phyloP scores from a whole-genome alignment of 2,113 vertebrate species.

The Trinectes maculatus region DNA sequence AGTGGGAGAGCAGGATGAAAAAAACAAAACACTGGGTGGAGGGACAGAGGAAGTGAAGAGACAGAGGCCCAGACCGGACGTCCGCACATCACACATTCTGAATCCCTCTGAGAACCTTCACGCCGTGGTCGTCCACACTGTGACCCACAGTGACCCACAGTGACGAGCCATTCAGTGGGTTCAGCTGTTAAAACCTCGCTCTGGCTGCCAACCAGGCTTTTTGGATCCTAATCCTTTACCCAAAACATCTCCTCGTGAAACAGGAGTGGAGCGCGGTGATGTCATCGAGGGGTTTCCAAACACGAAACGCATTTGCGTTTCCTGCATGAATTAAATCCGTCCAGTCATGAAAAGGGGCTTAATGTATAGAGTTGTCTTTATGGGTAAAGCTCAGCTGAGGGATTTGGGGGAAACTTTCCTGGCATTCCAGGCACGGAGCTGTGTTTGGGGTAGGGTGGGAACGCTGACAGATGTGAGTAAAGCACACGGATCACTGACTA shows the following conservation, averaged over 20 bases:
- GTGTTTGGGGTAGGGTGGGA: constrained; percentile 9
- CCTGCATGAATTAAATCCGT: not conserved
- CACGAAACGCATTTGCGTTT: constrained; percentile 16
- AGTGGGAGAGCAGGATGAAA: constrained; percentile 34
- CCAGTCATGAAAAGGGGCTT: not conserved
- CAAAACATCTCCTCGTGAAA: constrained; percentile 65
- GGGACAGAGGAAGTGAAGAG: not conserved
- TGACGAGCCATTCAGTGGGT: constrained; percentile 46
- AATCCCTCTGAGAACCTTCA: constrained; percentile 24
- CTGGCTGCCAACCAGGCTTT: constrained; percentile 62
- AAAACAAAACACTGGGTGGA: too few relatives aligned
- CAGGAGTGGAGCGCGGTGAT: constrained; percentile 38
- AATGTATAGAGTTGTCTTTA: not conserved
- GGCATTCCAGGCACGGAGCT: not conserved
- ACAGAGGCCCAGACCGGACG: constrained; percentile 41
- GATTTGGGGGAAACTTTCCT: constrained; percentile 15
- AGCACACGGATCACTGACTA: constrained; percentile 28
- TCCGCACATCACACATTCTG: constrained; percentile 56
- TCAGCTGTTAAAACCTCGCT: constrained; percentile 63
- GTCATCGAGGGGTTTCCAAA: constrained; percentile 58
- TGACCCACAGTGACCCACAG: constrained; percentile 11
- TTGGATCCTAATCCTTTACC: constrained; percentile 41
- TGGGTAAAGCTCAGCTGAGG: not conserved
- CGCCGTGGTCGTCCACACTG: not conserved
- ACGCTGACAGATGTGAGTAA: constrained; percentile 15